Evolutionary conservation across 2,797 vertebrate genomes (phyloP), one percentile per base, ranked within the genome.

Genomic region (Chloroceryle amazona): DNA sequence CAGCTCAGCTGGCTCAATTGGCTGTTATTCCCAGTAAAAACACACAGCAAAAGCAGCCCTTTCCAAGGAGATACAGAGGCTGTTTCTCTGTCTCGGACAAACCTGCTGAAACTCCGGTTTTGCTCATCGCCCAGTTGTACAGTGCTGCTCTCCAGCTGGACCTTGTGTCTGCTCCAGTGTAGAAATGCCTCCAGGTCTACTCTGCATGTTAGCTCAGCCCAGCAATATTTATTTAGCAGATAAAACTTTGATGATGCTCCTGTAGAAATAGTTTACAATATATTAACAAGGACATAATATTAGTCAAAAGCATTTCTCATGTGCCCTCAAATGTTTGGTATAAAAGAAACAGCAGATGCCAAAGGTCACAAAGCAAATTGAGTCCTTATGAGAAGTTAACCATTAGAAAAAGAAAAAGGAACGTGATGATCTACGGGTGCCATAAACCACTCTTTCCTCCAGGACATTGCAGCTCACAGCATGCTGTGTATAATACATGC

Each of bases 201-300:
- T 79, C 58, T 60, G 42, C 4, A 0, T 62, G 52, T 73, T 93
- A 91, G 68, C 49, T 93, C 61, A 58, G 47, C 22, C 41, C 0
- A 1, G 66, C 62, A 86, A 42, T 95, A 95, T 95, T 95, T 91
- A 89, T 90, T 76, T 81, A 92, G 61, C 70, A 92, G 83, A 79
- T 79, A 90, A 90, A 90, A 89, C 61, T 80, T 94, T 6, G 39
- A 78, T 72, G 60, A 52, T 74, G 73, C 23, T 81, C 44, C 70
- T 71, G 52, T 52, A 70, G 84, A 87, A 89, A 83, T 15, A 72
- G 72, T 75, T 90, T 75, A 65, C 84, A 91, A 79, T 91, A 28
- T n/a, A 65, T 85, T 89, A 93, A 68, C 52, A 63, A 73, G 67
- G 51, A 22, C 2, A 0, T 85, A 78, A 81, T 89, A 82, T 90